A percentile compares a stretch with the other conserved stretches of the same genome.
phyloP scores from a whole-genome alignment of 2,113 vertebrate species.

The Hoplias malabaricus region DNA sequence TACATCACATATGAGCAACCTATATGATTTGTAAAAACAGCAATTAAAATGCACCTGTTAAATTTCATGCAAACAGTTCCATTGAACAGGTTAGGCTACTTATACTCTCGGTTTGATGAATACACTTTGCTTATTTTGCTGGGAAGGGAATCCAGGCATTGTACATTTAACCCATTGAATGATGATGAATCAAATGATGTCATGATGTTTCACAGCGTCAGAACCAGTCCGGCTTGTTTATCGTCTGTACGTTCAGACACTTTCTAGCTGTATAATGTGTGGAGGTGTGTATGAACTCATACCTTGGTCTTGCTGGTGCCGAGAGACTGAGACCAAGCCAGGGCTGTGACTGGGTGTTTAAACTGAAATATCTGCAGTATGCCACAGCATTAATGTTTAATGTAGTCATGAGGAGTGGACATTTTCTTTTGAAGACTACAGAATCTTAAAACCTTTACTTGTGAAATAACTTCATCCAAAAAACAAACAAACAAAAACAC shows the following conservation, averaged over 20 bases:
- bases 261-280: neutral
- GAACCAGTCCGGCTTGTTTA: constrained; percentile 6
- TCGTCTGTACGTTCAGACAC: neutral
- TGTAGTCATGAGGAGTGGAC: no score
- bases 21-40: neutral
- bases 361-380: neutral
- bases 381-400: neutral
- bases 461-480: no score
- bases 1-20: neutral
- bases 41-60: neutral
- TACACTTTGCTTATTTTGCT: neutral
- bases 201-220: constrained; percentile 14
- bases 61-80: neutral
- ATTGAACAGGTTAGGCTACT: neutral
- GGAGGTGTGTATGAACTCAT: neutral
- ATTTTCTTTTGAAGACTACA: no score
- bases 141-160: neutral
- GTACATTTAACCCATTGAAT: constrained; percentile 1
- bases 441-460: no score
- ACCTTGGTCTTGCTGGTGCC: neutral
- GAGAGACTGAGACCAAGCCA: neutral
- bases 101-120: neutral
- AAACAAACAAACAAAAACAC: no score
- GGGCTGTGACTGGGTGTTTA: neutral
- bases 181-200: constrained; percentile 28